Evolutionary conservation across 30 jellyfish, hydroid and myxozoan genomes (phyloP).

Genomic region (Rhopilema esculentum): DNA sequence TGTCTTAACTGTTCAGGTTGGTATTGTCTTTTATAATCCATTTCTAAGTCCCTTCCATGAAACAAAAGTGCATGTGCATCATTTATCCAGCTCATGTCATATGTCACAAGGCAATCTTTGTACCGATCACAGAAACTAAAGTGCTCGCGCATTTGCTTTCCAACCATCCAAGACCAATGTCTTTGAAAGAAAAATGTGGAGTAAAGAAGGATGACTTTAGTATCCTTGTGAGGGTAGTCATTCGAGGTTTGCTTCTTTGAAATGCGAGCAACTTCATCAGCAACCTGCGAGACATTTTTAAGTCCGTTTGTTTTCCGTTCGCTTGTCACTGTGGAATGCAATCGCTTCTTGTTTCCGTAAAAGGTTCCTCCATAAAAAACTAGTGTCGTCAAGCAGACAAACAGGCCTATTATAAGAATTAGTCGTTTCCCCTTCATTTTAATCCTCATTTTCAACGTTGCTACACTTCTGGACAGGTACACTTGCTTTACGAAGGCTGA

Average conservation of each 20-base stretch:
- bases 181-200: conserved; percentile 75
- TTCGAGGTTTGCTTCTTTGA: conserved; percentile 9
- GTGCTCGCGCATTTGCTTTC: conserved; percentile 37
- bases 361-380: background rate
- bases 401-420: background rate
- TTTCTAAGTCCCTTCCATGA: conserved; percentile 82
- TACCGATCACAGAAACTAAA: conserved; percentile 49
- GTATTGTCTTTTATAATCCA: conserved; percentile 2
- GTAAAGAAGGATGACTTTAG: conserved; percentile 69
- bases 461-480: no score
- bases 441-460: background rate
- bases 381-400: background rate
- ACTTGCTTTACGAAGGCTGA: no score
- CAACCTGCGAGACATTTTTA: no score
- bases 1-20: conserved; percentile 54
- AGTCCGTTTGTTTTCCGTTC: no score
- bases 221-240: conserved; percentile 1
- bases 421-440: background rate
- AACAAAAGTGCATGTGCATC: conserved; percentile 80
- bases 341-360: background rate
- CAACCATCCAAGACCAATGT: conserved; percentile 67
- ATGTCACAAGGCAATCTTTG: conserved; percentile 76
- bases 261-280: no score
- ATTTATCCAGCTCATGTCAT: conserved; percentile 63
- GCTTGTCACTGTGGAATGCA: no score